Conservation (phyloP, 2,113 vertebrate genomes). For the Panurus biarmicus region DNA sequence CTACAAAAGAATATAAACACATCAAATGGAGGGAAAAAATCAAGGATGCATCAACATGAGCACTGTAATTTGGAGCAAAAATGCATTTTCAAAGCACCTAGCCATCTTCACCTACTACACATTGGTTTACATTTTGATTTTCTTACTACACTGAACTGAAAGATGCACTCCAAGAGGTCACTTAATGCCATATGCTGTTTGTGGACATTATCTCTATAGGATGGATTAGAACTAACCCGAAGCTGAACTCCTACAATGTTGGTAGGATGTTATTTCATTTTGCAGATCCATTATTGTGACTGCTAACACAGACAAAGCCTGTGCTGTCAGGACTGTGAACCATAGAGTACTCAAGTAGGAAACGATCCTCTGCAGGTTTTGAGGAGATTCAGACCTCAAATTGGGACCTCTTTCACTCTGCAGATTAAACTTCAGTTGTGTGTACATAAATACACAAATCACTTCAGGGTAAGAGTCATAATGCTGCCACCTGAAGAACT, state of each 20-base stretch:
- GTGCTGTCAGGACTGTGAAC: neutral
- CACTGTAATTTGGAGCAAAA: neutral
- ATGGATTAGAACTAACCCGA: neutral
- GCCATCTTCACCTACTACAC: neutral
- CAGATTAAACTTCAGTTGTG: neutral
- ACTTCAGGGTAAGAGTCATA: neutral
- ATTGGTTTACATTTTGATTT: neutral
- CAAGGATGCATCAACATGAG: neutral
- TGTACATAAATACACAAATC: neutral
- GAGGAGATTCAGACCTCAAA: neutral
- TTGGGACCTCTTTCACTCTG: neutral
- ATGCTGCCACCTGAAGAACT: neutral
- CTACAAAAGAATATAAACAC: neutral
- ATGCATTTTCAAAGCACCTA: neutral
- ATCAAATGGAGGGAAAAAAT: neutral
- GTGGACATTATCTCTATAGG: fast-evolving
- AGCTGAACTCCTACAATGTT: neutral
- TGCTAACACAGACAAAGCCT: neutral
- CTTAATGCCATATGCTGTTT: neutral
- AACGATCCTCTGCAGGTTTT: neutral
- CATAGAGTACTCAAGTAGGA: neutral
- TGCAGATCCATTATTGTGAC: neutral
- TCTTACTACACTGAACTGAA: neutral
- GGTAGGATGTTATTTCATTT: neutral
- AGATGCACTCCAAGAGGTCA: neutral